phyloP scores from a whole-genome alignment of 1,140 invertebrate species.

The Sitodiplosis mosellana region DNA sequence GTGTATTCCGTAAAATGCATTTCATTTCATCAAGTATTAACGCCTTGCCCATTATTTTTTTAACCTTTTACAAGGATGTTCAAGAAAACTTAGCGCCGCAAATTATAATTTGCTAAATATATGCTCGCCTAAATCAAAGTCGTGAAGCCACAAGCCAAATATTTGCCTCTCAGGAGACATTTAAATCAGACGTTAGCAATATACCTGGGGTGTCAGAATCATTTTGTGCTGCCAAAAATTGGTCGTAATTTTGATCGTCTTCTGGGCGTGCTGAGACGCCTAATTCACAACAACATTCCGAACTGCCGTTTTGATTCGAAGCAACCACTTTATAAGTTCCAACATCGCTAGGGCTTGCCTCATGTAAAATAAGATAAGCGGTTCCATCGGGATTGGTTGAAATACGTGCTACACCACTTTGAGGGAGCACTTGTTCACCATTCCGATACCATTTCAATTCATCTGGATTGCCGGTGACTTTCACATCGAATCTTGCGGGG shows the following conservation, averaged over 20 bases:
- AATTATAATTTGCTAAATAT: no score
- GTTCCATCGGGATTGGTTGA: slow-evolving; percentile 35
- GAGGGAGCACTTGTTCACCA: slow-evolving; percentile 28
- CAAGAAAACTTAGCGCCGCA: no score
- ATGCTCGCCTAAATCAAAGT: no score
- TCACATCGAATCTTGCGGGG: slow-evolving; percentile 51
- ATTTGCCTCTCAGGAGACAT: slow-evolving; percentile 42
- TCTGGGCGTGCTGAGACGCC: no score
- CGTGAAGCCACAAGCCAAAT: no score
- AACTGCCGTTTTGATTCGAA: not conserved
- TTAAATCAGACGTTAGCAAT: slow-evolving; percentile 11
- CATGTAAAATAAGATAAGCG: slow-evolving; percentile 37
- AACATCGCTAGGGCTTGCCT: slow-evolving; percentile 39
- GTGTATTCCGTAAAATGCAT: no score
- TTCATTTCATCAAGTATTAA: no score
- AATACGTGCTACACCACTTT: slow-evolving; percentile 38
- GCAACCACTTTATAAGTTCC: slow-evolving; percentile 36
- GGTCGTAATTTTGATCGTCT: no score
- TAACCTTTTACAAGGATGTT: no score
- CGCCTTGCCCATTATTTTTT: no score
- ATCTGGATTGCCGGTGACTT: slow-evolving; percentile 43
- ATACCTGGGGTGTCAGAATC: no score
- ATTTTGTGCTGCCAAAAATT: no score
- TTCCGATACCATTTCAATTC: slow-evolving; percentile 29
- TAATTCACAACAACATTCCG: not conserved